Percentiles rank a stretch among this genome's conserved stretches.
Conservation (phyloP, 1,140 invertebrate genomes). For the Tyrophagus putrescentiae region DNA sequence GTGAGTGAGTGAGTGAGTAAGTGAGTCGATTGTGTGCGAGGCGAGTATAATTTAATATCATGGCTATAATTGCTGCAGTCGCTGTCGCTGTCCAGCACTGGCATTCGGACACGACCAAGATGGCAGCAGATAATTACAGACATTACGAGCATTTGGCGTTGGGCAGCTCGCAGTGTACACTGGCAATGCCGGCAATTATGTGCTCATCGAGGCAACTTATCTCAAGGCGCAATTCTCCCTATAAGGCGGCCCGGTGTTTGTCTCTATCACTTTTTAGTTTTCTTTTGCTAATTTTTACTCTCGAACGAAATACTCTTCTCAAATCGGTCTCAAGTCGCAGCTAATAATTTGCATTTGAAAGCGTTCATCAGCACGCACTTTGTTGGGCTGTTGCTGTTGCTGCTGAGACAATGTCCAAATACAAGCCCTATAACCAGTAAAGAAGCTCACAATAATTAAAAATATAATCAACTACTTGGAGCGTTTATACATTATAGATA, state of each 20-base stretch:
- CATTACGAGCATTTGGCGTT: background rate
- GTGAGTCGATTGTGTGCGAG: conserved; percentile 1
- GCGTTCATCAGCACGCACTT: background rate
- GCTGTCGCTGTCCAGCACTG: too few species aligned
- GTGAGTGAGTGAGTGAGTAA: background rate
- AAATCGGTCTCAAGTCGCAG: background rate
- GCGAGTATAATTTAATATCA: conserved; percentile 3
- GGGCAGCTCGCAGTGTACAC: background rate
- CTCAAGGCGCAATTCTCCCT: conserved; percentile 7
- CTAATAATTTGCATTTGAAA: background rate
- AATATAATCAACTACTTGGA: conserved; percentile 1
- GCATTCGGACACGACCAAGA: conserved; percentile 5
- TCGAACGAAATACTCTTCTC: too few species aligned
- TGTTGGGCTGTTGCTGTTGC: background rate
- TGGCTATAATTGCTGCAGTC: background rate
- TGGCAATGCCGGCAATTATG: conserved; percentile 7
- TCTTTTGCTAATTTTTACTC: too few species aligned
- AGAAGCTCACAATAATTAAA: conserved; percentile 3
- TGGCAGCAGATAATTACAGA: conserved; percentile 6
- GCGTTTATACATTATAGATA: conserved; percentile 11
- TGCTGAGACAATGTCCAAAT: background rate
- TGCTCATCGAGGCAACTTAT: conserved; percentile 9
- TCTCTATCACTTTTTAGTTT: too few species aligned
- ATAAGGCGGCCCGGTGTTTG: background rate
- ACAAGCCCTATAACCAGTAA: conserved; percentile 8